phyloP scores from a whole-genome alignment of 2,797 vertebrate species.

The Hybognathus amarus region DNA sequence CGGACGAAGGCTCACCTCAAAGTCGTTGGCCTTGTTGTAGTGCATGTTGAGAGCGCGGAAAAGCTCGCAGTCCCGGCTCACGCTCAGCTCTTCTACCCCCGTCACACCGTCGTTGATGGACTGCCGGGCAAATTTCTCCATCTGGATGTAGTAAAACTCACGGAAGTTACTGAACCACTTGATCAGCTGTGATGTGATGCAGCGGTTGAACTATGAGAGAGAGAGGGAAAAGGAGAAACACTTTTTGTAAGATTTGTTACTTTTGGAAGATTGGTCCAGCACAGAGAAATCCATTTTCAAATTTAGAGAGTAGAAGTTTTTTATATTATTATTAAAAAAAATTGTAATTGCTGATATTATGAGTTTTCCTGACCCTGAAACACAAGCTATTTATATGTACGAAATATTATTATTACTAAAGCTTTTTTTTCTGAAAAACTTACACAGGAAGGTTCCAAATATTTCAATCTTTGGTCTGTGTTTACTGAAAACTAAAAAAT shows the following conservation, averaged over 20 bases:
- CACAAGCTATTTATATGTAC: background rate
- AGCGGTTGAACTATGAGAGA: conserved; percentile 92
- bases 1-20: conserved; percentile 88
- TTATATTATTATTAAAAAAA: background rate
- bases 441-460: background rate
- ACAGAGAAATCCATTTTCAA: background rate
- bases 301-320: background rate
- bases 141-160: conserved; percentile 99
- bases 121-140: conserved; percentile 99
- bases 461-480: background rate
- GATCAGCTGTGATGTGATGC: conserved; percentile 99
- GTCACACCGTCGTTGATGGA: conserved; percentile 96
- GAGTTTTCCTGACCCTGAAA: background rate
- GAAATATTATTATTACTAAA: background rate
- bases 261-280: background rate
- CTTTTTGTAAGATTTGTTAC: background rate
- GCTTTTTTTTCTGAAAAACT: background rate
- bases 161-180: conserved; percentile 99
- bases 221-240: conserved; percentile 41
- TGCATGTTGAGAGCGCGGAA: conserved; percentile 99
- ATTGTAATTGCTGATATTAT: background rate
- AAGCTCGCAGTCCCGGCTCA: conserved; percentile 97
- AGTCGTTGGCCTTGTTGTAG: conserved; percentile 99
- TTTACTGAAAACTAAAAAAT: conserved; percentile 18
- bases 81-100: conserved; percentile 89